Evolutionary conservation across 2,888 invertebrate genomes (phyloP), one percentile per base, ranked within the genome.

Genomic region (Steinernema carpocapsae): DNA sequence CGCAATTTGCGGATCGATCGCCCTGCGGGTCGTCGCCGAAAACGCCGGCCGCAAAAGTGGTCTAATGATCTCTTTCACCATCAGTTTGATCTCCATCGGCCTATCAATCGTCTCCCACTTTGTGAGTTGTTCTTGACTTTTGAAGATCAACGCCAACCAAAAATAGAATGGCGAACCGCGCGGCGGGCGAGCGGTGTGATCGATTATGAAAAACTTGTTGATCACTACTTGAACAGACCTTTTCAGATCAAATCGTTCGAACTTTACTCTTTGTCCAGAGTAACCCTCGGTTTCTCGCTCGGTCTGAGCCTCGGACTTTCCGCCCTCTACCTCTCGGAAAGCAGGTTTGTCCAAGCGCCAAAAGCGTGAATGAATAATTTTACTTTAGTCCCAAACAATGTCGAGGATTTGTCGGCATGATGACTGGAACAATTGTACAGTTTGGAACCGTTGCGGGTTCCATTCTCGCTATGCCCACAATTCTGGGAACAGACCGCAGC

Each of bases 381-480:
- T 74, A 6, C 37, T 83, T 76, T 56, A 83, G 82, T 72, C 84
- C 84, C 1, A 74, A 78, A 3, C 59, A 72, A 32, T 80, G 82
- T 32, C 81, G 84, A 12, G 84, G 84, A 19, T 71, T 76, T 17
- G 77, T 84, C 32, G 78, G 84, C 70, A 79, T 84, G 74, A 78
- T 80, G 3, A 83, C 82, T 10, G 84, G 81, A 10, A 75, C 83
- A 10, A 73, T 82, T 72, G 76, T 84, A 29, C 84, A 84, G 72
- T 14, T 79, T 10, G 82, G 81, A 7, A 70, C 82, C 14, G 78
- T 83, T 7, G 71, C 79, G 37, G 84, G 81, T n/a, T 78, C 84
- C 48, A 73, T 83, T 19, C 45, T 82, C 43, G 81, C 80, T 17
- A 82, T 84, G 80, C 84, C 84, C n/a, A 76, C 78, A 26, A 76